Conservation (phyloP, 1,140 invertebrate species). For the Leptinotarsa lineolata region DNA sequence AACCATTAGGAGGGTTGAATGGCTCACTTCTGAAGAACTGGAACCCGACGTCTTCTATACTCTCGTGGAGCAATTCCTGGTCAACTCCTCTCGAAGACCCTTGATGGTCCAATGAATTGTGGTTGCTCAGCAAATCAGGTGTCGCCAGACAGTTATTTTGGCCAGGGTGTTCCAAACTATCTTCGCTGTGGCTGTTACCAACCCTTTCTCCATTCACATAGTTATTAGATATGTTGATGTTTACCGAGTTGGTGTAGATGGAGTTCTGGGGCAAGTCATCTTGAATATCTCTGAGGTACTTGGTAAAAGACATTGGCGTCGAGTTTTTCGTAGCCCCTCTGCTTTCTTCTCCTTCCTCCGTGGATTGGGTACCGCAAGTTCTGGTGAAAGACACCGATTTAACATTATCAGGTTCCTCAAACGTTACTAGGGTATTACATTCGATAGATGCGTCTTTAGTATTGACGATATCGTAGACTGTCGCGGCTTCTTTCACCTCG, state of each 20-base stretch:
- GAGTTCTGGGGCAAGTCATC: conserved; percentile 42
- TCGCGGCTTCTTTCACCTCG: conserved; percentile 49
- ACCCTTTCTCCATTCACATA: conserved; percentile 51
- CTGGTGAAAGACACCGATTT: conserved; percentile 51
- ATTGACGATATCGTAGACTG: conserved; percentile 44
- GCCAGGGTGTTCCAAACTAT: conserved; percentile 57
- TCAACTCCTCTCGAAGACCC: background rate
- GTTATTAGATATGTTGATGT: conserved; percentile 61
- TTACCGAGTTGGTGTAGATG: conserved; percentile 57
- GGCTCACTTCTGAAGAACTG: background rate
- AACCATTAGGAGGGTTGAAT: background rate
- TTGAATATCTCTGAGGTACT: conserved; percentile 42
- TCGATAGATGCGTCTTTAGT: conserved; percentile 53
- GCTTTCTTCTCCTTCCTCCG: conserved; percentile 32
- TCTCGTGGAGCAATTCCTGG: background rate
- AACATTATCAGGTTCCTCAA: conserved; percentile 25
- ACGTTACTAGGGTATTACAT: conserved; percentile 51
- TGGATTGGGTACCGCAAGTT: conserved; percentile 54
- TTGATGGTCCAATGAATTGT: conserved; percentile 48
- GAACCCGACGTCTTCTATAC: background rate
- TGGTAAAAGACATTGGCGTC: conserved; percentile 41
- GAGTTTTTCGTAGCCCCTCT: conserved; percentile 1
- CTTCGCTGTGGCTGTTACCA: conserved; percentile 34
- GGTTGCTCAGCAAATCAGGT: conserved; percentile 53
- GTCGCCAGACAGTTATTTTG: conserved; percentile 47